Evolutionary conservation across 2,888 invertebrate genomes (phyloP).

Genomic region (Bhutanitis thaidina): DNA sequence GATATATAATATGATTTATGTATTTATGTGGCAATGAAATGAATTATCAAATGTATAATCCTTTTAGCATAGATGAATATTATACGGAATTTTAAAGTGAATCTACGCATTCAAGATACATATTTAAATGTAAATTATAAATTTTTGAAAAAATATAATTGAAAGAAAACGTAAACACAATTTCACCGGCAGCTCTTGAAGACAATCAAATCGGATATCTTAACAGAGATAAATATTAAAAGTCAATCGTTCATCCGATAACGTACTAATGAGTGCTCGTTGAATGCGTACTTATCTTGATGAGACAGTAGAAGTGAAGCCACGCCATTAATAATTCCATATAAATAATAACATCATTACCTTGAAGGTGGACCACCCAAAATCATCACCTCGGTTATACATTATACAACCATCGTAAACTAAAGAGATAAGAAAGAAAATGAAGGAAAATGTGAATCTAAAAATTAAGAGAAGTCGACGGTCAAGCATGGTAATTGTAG

Average conservation of each 20-base stretch:
- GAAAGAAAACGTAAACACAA: slow-evolving; percentile 23
- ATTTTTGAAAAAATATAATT: slow-evolving; percentile 13
- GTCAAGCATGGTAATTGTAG: slow-evolving; percentile 51
- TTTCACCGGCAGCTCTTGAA: slow-evolving; percentile 35
- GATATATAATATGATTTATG: too few species aligned
- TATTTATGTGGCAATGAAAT: too few species aligned
- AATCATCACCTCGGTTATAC: slow-evolving; percentile 68
- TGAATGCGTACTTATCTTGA: slow-evolving; percentile 73
- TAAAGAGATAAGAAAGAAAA: slow-evolving; percentile 57
- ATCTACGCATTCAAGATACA: too few species aligned
- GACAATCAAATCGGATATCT: slow-evolving; percentile 55
- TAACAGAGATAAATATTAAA: slow-evolving; percentile 56
- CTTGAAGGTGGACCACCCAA: slow-evolving; percentile 69
- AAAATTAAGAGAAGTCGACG: slow-evolving; percentile 60
- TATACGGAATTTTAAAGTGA: too few species aligned
- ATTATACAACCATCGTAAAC: slow-evolving; percentile 55
- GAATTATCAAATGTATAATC: too few species aligned
- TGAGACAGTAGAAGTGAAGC: slow-evolving; percentile 56
- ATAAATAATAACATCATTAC: slow-evolving; percentile 75
- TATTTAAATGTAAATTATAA: background rate
- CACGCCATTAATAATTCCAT: slow-evolving; percentile 67
- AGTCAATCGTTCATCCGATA: slow-evolving; percentile 69
- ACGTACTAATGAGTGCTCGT: slow-evolving; percentile 65
- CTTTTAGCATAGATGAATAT: too few species aligned
- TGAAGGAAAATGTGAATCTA: slow-evolving; percentile 46